Percentiles rank a stretch among this genome's conserved stretches.
Evolutionary conservation across 92 coral and sea anemone species (phyloP).

Genomic region (Porites rus): DNA sequence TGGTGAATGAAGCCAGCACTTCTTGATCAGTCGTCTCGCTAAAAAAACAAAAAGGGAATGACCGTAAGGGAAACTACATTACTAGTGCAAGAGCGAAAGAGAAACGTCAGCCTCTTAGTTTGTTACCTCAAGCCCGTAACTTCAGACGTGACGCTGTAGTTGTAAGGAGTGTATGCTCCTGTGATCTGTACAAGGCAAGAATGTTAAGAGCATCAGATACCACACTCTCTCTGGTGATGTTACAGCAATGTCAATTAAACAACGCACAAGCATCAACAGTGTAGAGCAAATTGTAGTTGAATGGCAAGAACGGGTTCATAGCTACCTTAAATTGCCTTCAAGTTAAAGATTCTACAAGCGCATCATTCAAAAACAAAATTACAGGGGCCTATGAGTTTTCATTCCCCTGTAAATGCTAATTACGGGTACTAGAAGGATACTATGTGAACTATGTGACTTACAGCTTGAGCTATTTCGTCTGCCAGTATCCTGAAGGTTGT

Average conservation of each 20-base stretch:
- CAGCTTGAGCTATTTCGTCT: conserved; percentile 79
- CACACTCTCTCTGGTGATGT: no score
- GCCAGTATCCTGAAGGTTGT: conserved; percentile 82
- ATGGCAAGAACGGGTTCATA: no score
- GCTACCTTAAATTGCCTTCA: no score
- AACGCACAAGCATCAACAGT: no score
- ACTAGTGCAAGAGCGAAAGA: neutral
- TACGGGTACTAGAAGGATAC: no score
- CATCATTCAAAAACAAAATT: no score
- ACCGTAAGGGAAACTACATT: neutral
- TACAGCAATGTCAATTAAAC: no score
- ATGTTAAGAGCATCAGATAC: neutral
- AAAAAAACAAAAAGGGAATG: neutral
- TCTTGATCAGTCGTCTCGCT: conserved; percentile 68
- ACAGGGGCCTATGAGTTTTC: no score
- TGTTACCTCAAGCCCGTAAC: conserved; percentile 63
- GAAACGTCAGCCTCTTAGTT: neutral
- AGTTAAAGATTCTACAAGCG: no score
- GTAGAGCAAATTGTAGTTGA: no score
- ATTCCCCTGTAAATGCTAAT: neutral
- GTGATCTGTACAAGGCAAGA: conserved; percentile 39
- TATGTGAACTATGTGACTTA: conserved; percentile 43
- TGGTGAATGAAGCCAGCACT: conserved; percentile 64
- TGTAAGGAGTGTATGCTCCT: conserved; percentile 38
- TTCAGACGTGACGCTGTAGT: conserved; percentile 47